Conservation (phyloP, 2,797 vertebrate genomes). For the Anisognathus igniventris region DNA sequence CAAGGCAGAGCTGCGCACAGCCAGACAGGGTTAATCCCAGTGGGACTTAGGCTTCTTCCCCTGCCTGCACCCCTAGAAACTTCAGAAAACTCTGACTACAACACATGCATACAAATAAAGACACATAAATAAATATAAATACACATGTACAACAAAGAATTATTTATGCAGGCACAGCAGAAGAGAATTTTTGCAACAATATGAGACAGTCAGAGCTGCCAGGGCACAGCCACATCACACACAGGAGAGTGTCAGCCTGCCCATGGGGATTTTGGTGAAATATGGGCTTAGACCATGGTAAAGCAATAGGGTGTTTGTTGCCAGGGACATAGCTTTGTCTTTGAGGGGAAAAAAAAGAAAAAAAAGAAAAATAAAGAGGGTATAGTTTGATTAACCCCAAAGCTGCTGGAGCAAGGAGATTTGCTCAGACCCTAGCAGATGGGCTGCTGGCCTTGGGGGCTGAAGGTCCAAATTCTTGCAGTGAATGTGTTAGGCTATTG, state of each 20-base stretch:
- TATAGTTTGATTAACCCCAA: neutral
- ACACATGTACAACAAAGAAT: accelerated
- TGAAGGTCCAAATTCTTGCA: neutral
- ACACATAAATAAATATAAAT: neutral
- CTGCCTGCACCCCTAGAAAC: neutral
- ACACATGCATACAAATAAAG: neutral
- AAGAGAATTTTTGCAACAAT: neutral
- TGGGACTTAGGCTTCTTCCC: neutral
- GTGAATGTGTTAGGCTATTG: neutral
- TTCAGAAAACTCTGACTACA: neutral
- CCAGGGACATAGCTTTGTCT: neutral
- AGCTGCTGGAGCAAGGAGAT: neutral
- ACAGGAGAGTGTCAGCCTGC: neutral
- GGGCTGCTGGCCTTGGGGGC: neutral
- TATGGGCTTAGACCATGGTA: neutral
- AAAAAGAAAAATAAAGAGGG: neutral
- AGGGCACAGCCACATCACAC: accelerated
- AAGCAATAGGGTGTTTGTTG: neutral
- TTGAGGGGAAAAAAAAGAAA: neutral
- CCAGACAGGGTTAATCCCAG: neutral
- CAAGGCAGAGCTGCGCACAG: neutral
- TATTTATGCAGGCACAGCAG: neutral
- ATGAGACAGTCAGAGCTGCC: accelerated
- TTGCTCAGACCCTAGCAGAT: neutral
- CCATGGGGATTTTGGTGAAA: neutral